Percentiles rank a stretch among this genome's conserved stretches.
phyloP scores from a whole-genome alignment of 2,797 vertebrate species.

The Sardinella longiceps region DNA sequence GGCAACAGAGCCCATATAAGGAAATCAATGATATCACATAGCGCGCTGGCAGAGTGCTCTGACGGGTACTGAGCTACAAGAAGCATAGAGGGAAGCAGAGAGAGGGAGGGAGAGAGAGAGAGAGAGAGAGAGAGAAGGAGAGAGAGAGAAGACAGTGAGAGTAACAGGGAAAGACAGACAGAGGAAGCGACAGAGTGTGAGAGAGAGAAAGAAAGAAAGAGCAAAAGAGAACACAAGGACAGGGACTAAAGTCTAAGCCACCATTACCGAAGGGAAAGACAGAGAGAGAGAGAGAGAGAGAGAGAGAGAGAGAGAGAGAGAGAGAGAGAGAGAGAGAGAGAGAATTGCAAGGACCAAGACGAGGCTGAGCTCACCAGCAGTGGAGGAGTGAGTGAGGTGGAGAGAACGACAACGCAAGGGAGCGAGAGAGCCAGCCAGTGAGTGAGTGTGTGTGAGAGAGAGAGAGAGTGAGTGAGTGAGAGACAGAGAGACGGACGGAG shows the following conservation, averaged over 20 bases:
- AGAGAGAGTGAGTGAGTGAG: background rate
- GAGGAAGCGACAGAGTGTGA: conserved; percentile 52
- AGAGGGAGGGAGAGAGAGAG: conserved; percentile 50
- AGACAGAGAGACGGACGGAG: conserved; percentile 21
- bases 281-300: conserved; percentile 49
- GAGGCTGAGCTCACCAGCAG: background rate
- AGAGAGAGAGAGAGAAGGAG: conserved; percentile 49
- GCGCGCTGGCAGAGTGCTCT: conserved; percentile 62
- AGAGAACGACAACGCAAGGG: background rate
- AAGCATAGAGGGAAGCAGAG: conserved; percentile 56
- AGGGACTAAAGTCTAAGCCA: conserved; percentile 19
- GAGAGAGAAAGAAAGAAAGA: background rate
- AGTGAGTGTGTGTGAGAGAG: conserved; percentile 30
- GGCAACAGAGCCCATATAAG: conserved; percentile 82
- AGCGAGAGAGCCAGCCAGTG: background rate
- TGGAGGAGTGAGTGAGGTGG: conserved; percentile 25
- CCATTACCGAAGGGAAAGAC: background rate
- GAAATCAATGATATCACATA: conserved; percentile 76
- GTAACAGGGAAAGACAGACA: conserved; percentile 58
- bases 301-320: background rate
- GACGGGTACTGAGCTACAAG: conserved; percentile 36
- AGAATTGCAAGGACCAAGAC: background rate
- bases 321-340: conserved; percentile 30
- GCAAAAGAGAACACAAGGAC: conserved; percentile 7
- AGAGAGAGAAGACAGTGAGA: conserved; percentile 24